Conservation (phyloP, 2,888 invertebrate genomes). For the Julus scandinavius region DNA sequence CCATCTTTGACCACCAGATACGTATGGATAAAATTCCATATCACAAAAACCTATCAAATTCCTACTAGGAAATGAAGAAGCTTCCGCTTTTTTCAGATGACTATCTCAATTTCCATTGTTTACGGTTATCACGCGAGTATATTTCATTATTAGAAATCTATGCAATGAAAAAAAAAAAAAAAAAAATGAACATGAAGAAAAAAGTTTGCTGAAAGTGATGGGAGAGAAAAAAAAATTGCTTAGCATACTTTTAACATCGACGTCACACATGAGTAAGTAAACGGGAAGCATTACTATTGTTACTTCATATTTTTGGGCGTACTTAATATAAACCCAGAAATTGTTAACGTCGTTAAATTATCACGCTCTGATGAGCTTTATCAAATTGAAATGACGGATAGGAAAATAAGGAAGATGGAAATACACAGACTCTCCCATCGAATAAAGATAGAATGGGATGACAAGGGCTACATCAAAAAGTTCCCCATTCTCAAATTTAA, state of each 20-base stretch:
- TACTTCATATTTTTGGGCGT: slow-evolving; percentile 42
- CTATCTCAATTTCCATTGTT: slow-evolving; percentile 11
- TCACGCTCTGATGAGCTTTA: slow-evolving; percentile 47
- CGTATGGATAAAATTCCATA: neutral
- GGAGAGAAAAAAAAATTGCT: slow-evolving; percentile 10
- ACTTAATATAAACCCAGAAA: slow-evolving; percentile 31
- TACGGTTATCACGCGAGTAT: slow-evolving; percentile 13
- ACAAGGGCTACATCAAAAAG: neutral
- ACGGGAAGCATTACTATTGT: slow-evolving; percentile 39
- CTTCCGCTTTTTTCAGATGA: neutral
- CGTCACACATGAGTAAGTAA: slow-evolving; percentile 34
- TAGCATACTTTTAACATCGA: slow-evolving; percentile 35
- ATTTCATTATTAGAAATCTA: neutral
- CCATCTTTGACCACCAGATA: neutral
- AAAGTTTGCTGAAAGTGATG: slow-evolving; percentile 26
- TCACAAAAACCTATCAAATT: neutral
- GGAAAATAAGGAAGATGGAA: slow-evolving; percentile 32
- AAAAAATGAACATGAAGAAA: neutral
- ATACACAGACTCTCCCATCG: neutral
- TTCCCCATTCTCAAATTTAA: too few relatives aligned
- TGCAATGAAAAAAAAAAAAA: neutral
- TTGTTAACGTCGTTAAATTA: slow-evolving; percentile 51
- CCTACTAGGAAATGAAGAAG: slow-evolving; percentile 28
- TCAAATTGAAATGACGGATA: slow-evolving; percentile 45
- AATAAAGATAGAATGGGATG: slow-evolving; percentile 16